A percentile compares a stretch with the other conserved stretches of the same genome.
Evolutionary conservation across 2,888 invertebrate species (phyloP).

Genomic region (Eustalomyia histrio): DNA sequence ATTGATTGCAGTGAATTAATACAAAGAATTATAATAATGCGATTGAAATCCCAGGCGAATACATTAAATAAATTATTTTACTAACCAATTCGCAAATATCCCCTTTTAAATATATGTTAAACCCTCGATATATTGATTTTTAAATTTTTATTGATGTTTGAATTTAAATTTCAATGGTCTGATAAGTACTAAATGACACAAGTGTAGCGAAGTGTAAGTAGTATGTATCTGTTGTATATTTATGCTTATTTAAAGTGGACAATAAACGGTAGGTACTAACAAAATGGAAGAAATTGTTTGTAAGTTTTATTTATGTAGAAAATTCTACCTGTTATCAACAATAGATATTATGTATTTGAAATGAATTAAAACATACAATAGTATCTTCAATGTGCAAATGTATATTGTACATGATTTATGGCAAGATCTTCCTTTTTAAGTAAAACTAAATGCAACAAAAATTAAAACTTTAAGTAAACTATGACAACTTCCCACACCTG

Average conservation of each 20-base stretch:
- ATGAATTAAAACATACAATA: too few relatives aligned
- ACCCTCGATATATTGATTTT: too few relatives aligned
- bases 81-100: too few relatives aligned
- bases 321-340: neutral
- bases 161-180: too few relatives aligned
- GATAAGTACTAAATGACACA: neutral
- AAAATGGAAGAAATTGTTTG: slow-evolving; percentile 7
- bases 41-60: too few relatives aligned
- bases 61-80: too few relatives aligned
- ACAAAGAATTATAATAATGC: too few relatives aligned
- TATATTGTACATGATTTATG: slow-evolving; percentile 19
- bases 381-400: too few relatives aligned
- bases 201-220: neutral
- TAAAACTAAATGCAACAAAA: neutral
- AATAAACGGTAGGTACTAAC: slow-evolving; percentile 10
- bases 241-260: slow-evolving; percentile 11
- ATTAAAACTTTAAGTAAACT: slow-evolving; percentile 4
- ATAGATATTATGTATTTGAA: too few relatives aligned
- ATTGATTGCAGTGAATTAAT: too few relatives aligned
- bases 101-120: too few relatives aligned
- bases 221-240: neutral
- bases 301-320: slow-evolving; percentile 16
- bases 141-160: too few relatives aligned
- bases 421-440: slow-evolving; percentile 18
- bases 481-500: slow-evolving; percentile 30